Evolutionary conservation across 2,797 vertebrate species (phyloP).

Genomic region (Pseudochromis fuscus): DNA sequence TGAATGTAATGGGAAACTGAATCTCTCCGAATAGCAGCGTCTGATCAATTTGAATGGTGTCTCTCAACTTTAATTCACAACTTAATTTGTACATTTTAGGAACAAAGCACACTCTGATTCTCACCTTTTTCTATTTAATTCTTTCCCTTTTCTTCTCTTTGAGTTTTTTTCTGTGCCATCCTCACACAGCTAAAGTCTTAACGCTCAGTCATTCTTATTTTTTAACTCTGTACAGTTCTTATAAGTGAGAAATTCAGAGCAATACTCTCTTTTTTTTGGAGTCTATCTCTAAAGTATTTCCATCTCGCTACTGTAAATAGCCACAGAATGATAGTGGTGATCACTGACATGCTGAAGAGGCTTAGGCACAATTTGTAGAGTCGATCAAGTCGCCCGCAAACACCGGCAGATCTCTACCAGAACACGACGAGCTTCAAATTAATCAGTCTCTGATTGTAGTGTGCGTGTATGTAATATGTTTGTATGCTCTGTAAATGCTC

Average conservation of each 20-base stretch:
- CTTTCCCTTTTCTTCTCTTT: too few relatives aligned
- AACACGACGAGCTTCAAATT: slow-evolving; percentile 43
- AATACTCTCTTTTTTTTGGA: slow-evolving; percentile 74
- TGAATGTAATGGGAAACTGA: slow-evolving; percentile 67
- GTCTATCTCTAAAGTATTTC: slow-evolving; percentile 52
- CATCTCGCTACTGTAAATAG: slow-evolving; percentile 69
- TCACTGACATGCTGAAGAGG: slow-evolving; percentile 54
- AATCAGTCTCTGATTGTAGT: slow-evolving; percentile 69
- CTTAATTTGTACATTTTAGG: slow-evolving; percentile 33
- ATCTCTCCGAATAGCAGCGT: slow-evolving; percentile 39
- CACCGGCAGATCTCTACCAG: slow-evolving; percentile 4
- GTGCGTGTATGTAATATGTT: slow-evolving; percentile 57
- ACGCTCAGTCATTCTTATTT: slow-evolving; percentile 35
- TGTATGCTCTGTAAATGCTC: slow-evolving; percentile 83
- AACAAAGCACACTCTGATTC: slow-evolving; percentile 40
- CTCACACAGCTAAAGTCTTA: slow-evolving; percentile 51
- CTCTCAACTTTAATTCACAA: slow-evolving; percentile 16
- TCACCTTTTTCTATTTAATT: neutral
- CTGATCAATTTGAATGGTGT: slow-evolving; percentile 16
- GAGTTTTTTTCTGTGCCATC: slow-evolving; percentile 50
- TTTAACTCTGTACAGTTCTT: slow-evolving; percentile 60
- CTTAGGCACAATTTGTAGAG: slow-evolving; percentile 40
- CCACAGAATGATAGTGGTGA: slow-evolving; percentile 51
- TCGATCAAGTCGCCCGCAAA: slow-evolving; percentile 14
- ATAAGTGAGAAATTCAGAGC: slow-evolving; percentile 75